A percentile compares a stretch with the other conserved stretches of the same genome.
Conservation (phyloP, 2,888 invertebrate species). For the Drosophila pullipes region DNA sequence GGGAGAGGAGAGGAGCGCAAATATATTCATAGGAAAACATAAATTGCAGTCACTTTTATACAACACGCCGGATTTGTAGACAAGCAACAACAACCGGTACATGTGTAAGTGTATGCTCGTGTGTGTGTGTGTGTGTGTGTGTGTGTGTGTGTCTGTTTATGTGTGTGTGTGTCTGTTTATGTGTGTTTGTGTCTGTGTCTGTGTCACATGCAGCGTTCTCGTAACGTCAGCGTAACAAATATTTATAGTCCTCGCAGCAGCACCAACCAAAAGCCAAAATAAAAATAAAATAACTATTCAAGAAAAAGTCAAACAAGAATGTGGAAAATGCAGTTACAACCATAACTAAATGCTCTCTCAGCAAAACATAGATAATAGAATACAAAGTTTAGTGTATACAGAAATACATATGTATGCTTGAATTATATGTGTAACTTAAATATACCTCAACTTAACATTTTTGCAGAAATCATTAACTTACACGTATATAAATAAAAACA, state of each 20-base stretch:
- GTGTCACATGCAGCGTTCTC: conserved; percentile 49
- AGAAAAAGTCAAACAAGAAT: conserved; percentile 34
- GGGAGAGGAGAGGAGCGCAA: conserved; percentile 33
- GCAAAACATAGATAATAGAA: background rate
- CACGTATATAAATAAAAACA: background rate
- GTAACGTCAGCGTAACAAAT: conserved; percentile 79
- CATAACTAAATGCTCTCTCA: conserved; percentile 11
- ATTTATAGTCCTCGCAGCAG: conserved; percentile 72
- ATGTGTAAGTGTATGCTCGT: background rate
- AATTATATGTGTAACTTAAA: background rate
- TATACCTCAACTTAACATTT: background rate
- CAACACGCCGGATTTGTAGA: conserved; percentile 79
- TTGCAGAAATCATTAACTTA: background rate
- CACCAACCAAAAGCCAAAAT: conserved; percentile 26
- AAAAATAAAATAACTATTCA: conserved; percentile 31
- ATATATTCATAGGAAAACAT: conserved; percentile 83
- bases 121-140: background rate
- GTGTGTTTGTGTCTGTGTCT: conserved; percentile 29
- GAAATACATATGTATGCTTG: background rate
- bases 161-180: background rate
- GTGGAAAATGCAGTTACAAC: background rate
- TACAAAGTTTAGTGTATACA: background rate
- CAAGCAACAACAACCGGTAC: conserved; percentile 44
- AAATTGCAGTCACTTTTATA: conserved; percentile 83
- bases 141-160: background rate